phyloP scores from a whole-genome alignment of 2,888 invertebrate species.

The Drosophila rellima region DNA sequence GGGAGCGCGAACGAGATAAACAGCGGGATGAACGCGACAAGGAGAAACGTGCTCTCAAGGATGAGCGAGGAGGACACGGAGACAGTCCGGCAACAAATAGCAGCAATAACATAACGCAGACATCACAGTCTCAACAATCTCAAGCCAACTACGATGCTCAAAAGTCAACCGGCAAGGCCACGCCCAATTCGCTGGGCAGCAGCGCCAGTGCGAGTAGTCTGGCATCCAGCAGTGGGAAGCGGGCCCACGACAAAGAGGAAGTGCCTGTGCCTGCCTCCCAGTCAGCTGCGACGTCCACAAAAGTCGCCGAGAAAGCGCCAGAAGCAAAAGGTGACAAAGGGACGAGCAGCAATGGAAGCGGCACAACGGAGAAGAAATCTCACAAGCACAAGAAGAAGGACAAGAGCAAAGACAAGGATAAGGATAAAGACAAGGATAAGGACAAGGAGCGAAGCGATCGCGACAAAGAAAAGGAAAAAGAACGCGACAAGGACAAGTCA shows the following conservation, averaged over 20 bases:
- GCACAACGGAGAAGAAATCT: slow-evolving; percentile 86
- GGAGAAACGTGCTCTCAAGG: slow-evolving; percentile 70
- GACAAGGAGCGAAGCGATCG: slow-evolving; percentile 66
- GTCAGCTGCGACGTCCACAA: slow-evolving; percentile 21
- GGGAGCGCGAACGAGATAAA: slow-evolving; percentile 87
- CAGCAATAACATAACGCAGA: slow-evolving; percentile 21
- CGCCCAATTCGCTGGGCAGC: slow-evolving; percentile 66
- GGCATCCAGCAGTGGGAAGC: slow-evolving; percentile 51
- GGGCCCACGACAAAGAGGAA: slow-evolving; percentile 62
- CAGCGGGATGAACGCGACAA: slow-evolving; percentile 83
- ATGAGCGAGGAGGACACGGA: slow-evolving; percentile 58
- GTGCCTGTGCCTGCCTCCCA: slow-evolving; percentile 1
- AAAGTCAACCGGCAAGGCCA: slow-evolving; percentile 60
- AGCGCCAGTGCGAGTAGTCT: slow-evolving; percentile 57
- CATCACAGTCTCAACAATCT: slow-evolving; percentile 30
- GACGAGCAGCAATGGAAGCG: slow-evolving; percentile 32
- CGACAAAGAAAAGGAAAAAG: slow-evolving; percentile 61
- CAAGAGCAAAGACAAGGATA: slow-evolving; percentile 89
- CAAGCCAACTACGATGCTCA: slow-evolving; percentile 40
- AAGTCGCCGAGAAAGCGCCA: slow-evolving; percentile 50
- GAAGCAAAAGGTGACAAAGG: slow-evolving; percentile 55
- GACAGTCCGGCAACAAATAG: slow-evolving; percentile 49
- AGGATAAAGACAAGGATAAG: slow-evolving; percentile 86
- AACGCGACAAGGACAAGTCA: slow-evolving; percentile 57
- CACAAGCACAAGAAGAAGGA: slow-evolving; percentile 89